phyloP scores from a whole-genome alignment of 2,888 invertebrate genomes.

The Acleris cristana region DNA sequence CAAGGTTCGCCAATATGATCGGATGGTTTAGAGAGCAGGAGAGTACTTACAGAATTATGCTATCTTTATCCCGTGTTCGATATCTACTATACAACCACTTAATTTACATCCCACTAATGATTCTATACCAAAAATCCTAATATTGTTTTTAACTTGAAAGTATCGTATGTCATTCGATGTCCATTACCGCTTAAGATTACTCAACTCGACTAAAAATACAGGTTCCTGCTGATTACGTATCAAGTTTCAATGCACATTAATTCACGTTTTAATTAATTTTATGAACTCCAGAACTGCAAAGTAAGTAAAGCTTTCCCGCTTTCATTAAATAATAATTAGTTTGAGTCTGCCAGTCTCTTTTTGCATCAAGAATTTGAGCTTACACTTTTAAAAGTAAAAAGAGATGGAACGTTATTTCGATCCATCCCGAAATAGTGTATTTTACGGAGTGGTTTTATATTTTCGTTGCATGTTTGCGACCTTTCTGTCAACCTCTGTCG shows the following conservation, averaged over 20 bases:
- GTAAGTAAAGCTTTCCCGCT: neutral
- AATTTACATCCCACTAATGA: neutral
- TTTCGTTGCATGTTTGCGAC: neutral
- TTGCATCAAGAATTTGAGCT: neutral
- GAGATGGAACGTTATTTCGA: too few species aligned
- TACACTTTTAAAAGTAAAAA: too few species aligned
- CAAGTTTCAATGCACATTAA: conserved; percentile 18
- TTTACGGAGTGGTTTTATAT: neutral
- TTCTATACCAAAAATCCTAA: neutral
- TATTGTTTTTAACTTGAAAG: neutral
- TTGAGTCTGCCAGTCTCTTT: neutral
- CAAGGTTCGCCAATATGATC: too few species aligned
- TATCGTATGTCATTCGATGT: conserved; percentile 1
- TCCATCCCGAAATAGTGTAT: neutral
- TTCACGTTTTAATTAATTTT: conserved; percentile 10
- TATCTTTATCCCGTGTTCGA: neutral
- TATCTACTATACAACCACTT: neutral
- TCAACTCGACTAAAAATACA: conserved; percentile 6
- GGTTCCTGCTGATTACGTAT: conserved; percentile 14
- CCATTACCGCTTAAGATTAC: neutral
- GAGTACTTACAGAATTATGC: neutral
- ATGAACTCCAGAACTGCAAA: neutral
- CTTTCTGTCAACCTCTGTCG: conserved; percentile 2
- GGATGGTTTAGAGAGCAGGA: too few species aligned
- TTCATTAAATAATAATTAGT: neutral